Evolutionary conservation across 2,888 invertebrate genomes (phyloP).

Genomic region (Harpalus rubripes): DNA sequence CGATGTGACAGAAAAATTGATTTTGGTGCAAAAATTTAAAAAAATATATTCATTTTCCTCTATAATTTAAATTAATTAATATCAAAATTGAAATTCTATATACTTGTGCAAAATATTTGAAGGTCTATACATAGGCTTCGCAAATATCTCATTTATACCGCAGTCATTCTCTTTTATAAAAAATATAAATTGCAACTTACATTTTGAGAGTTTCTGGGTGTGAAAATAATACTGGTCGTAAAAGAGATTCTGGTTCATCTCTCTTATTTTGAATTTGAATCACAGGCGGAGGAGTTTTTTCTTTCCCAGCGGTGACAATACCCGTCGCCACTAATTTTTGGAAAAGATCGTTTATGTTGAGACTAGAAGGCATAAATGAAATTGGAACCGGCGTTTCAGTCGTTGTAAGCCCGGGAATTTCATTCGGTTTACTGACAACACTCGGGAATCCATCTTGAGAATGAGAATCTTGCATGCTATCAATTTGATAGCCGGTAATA

Average conservation of each 20-base stretch:
- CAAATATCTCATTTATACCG: no score
- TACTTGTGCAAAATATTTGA: no score
- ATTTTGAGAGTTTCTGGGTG: conserved; percentile 87
- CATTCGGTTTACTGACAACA: conserved; percentile 47
- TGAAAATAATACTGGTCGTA: conserved; percentile 84
- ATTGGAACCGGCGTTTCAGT: conserved; percentile 72
- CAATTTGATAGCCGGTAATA: conserved; percentile 80
- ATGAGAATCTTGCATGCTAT: conserved; percentile 70
- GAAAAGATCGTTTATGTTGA: conserved; percentile 91
- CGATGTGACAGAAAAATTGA: no score
- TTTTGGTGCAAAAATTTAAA: no score
- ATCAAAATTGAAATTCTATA: no score
- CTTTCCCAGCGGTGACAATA: conserved; percentile 80
- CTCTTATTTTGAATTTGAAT: conserved; percentile 39
- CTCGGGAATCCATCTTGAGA: conserved; percentile 62
- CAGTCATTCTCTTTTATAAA: background rate
- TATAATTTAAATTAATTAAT: no score
- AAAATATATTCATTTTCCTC: no score
- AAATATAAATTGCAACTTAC: conserved; percentile 77
- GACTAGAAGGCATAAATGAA: conserved; percentile 71
- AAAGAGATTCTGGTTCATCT: conserved; percentile 72
- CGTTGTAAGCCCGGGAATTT: conserved; percentile 47
- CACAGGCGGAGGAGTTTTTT: conserved; percentile 61
- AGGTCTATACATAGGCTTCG: no score
- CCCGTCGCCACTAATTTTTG: conserved; percentile 92